These are phyloP conservation scores for Eonycteris spelaea DNA, from an alignment of 2,113 vertebrate species.

Conservation along the genomic window DNA sequence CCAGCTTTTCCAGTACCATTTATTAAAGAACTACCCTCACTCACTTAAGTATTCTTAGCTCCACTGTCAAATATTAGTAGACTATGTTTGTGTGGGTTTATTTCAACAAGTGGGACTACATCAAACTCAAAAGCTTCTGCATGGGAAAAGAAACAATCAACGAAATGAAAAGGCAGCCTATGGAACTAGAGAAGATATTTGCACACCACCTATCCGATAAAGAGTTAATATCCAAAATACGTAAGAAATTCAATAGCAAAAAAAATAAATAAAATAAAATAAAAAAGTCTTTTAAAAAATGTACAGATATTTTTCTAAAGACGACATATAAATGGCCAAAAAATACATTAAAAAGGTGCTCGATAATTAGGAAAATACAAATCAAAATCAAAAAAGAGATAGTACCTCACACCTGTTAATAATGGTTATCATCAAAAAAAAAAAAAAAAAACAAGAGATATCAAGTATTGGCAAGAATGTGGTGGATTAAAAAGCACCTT, in stretches of 20 bases:
- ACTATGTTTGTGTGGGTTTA: background rate
- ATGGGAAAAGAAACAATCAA: background rate
- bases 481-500: background rate
- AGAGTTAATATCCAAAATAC: background rate
- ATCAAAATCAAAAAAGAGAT: background rate
- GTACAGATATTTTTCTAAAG: background rate
- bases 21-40: background rate
- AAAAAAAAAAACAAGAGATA: background rate
- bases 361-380: background rate
- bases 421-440: background rate
- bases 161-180: background rate
- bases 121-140: background rate
- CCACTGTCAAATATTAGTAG: background rate
- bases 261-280: too few relatives aligned
- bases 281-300: background rate
- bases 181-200: background rate
- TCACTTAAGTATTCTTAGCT: background rate
- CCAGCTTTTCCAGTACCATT: background rate
- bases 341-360: background rate
- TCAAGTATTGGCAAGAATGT: background rate
- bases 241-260: background rate
- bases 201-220: background rate
- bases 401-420: background rate
- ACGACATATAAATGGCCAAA: background rate
- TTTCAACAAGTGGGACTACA: background rate